These are phyloP conservation scores for Chionomys nivalis DNA, from an alignment of 2,113 vertebrate species.

Conservation along the genomic window DNA sequence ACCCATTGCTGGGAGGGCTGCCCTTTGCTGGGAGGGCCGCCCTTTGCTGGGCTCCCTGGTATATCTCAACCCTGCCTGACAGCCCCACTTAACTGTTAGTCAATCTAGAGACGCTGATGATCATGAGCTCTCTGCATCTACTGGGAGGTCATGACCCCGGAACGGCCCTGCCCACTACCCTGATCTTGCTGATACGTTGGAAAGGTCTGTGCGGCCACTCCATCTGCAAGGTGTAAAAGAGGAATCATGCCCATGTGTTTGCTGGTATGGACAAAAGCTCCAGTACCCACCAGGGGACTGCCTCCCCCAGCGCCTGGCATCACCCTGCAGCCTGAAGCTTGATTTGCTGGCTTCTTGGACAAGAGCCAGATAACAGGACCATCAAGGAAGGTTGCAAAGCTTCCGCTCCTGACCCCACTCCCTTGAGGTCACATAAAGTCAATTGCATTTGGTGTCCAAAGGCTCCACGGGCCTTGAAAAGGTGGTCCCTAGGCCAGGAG, in stretches of 20 bases:
- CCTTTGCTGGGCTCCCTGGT: not conserved
- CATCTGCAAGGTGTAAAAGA: not conserved
- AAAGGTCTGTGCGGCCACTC: not conserved
- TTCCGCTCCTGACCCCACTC: not conserved
- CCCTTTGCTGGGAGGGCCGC: too few relatives aligned
- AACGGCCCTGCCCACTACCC: too few relatives aligned
- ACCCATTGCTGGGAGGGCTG: accelerated
- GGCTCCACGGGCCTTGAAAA: not conserved
- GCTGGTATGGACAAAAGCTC: accelerated
- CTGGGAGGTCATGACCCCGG: accelerated
- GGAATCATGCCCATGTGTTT: not conserved
- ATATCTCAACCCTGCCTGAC: not conserved
- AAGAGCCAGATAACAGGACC: not conserved
- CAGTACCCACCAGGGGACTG: accelerated
- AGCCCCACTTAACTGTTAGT: not conserved
- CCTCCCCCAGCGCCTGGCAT: accelerated
- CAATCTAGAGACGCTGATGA: not conserved
- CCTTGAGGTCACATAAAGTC: not conserved
- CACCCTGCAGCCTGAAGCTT: not conserved
- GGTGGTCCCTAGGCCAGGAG: not conserved
- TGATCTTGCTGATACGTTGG: not conserved
- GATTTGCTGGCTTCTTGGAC: accelerated
- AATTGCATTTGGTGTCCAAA: accelerated
- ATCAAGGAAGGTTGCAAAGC: not conserved
- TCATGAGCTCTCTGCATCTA: not conserved